A percentile compares a stretch with the other conserved stretches of the same genome.
phyloP scores from a whole-genome alignment of 30 jellyfish, hydroid and myxozoan genomes.

The Phacellophora camtschatica region DNA sequence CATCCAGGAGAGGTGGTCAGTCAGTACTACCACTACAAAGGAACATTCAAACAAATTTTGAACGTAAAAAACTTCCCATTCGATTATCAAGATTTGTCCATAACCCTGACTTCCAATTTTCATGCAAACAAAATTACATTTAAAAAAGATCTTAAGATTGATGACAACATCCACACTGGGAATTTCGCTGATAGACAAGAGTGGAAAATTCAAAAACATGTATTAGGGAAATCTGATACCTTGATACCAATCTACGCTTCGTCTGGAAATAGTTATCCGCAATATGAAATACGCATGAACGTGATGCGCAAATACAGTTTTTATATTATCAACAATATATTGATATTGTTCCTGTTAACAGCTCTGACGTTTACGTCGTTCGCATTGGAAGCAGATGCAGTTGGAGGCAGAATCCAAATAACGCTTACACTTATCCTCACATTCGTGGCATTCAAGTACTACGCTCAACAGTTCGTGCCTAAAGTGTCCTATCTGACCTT shows the following conservation, averaged over 20 bases:
- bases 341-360: slow-evolving; percentile 42
- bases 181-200: slow-evolving; percentile 43
- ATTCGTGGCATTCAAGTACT: slow-evolving; percentile 60
- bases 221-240: neutral
- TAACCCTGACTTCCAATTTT: slow-evolving; percentile 40
- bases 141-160: neutral
- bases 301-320: slow-evolving; percentile 43
- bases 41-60: slow-evolving; percentile 37
- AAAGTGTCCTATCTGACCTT: slow-evolving; percentile 34
- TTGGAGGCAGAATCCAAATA: slow-evolving; percentile 46
- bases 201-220: slow-evolving; percentile 28
- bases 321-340: slow-evolving; percentile 13
- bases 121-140: neutral
- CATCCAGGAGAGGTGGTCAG: neutral
- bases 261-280: slow-evolving; percentile 51
- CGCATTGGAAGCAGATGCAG: slow-evolving; percentile 44
- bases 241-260: neutral
- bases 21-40: slow-evolving; percentile 37
- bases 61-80: slow-evolving; percentile 44
- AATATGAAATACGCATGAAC: slow-evolving; percentile 31
- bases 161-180: slow-evolving; percentile 55
- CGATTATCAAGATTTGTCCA: slow-evolving; percentile 48
- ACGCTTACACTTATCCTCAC: slow-evolving; percentile 57
- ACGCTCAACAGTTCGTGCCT: slow-evolving; percentile 54
- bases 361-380: slow-evolving; percentile 45